phyloP scores from a whole-genome alignment of 2,888 invertebrate species.

The Volucella inanis region DNA sequence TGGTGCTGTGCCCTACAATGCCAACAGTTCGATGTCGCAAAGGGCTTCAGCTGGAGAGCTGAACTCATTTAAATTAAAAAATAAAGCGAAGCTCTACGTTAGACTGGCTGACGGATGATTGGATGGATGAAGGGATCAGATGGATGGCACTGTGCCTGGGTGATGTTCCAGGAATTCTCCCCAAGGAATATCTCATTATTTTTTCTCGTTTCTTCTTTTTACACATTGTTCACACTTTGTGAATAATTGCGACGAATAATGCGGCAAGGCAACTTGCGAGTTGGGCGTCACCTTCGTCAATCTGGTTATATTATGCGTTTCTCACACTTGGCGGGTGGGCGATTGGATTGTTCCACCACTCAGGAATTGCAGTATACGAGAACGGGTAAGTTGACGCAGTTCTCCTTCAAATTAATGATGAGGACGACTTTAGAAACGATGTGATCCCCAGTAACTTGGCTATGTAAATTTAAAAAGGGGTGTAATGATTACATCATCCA shows the following conservation, averaged over 20 bases:
- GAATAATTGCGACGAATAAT: conserved; percentile 68
- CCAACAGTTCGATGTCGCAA: conserved; percentile 35
- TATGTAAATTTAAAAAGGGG: conserved; percentile 62
- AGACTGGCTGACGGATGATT: conserved; percentile 14
- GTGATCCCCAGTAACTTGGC: conserved; percentile 35
- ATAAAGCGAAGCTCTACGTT: conserved; percentile 27
- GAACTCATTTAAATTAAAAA: conserved; percentile 68
- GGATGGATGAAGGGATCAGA: conserved; percentile 38
- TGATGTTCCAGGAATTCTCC: conserved; percentile 51
- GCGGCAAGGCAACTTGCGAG: conserved; percentile 35
- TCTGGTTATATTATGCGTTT: conserved; percentile 53
- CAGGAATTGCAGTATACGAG: conserved; percentile 50
- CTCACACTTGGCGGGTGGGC: conserved; percentile 19
- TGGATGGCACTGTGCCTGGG: background rate
- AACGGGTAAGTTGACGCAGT: conserved; percentile 49
- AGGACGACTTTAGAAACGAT: conserved; percentile 16
- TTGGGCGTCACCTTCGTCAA: conserved; percentile 23
- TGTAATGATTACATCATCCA: conserved; percentile 70
- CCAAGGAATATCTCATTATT: conserved; percentile 70
- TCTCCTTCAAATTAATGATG: conserved; percentile 50
- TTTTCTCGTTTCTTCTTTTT: conserved; percentile 21
- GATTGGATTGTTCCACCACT: background rate
- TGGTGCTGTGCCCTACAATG: background rate
- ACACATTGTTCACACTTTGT: conserved; percentile 63
- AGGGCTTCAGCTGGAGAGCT: conserved; percentile 20